Evolutionary conservation across 2,888 invertebrate genomes (phyloP).

Genomic region (Andrena haemorrhoa): DNA sequence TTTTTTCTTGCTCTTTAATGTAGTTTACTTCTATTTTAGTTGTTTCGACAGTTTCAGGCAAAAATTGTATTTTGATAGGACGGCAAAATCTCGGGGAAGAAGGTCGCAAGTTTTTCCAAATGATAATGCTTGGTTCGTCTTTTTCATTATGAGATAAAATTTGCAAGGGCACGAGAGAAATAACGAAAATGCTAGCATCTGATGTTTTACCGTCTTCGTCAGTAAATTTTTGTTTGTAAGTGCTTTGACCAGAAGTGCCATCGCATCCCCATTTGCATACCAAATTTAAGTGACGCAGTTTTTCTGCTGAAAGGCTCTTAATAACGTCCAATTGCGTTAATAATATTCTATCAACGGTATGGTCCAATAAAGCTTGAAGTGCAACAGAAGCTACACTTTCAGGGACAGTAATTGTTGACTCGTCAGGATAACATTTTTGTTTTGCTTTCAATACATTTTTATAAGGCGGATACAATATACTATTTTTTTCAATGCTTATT

Average conservation of each 20-base stretch:
- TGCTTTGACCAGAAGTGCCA: not conserved
- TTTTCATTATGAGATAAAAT: too few species aligned
- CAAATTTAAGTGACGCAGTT: not conserved
- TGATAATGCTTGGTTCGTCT: not conserved
- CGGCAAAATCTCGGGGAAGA: slow-evolving; percentile 1
- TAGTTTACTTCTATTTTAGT: not conserved
- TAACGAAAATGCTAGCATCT: too few species aligned
- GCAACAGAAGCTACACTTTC: not conserved
- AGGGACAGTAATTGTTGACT: too few species aligned
- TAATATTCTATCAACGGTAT: slow-evolving; percentile 2
- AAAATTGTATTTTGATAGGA: not conserved
- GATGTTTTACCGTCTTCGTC: not conserved
- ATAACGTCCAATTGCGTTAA: slow-evolving; percentile 1
- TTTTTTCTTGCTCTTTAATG: not conserved
- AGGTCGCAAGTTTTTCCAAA: not conserved
- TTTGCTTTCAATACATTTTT: not conserved
- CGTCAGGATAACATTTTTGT: not conserved
- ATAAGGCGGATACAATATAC: slow-evolving; percentile 13
- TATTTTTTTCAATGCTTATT: slow-evolving; percentile 1
- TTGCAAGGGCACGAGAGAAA: too few species aligned
- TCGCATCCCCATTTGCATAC: slow-evolving; percentile 7
- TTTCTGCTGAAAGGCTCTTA: not conserved
- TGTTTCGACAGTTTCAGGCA: not conserved
- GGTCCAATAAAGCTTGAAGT: not conserved
- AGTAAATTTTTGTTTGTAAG: not conserved